Evolutionary conservation across 2,113 vertebrate species (phyloP), one percentile per base, ranked within the genome.

Genomic region (Elephas maximus): DNA sequence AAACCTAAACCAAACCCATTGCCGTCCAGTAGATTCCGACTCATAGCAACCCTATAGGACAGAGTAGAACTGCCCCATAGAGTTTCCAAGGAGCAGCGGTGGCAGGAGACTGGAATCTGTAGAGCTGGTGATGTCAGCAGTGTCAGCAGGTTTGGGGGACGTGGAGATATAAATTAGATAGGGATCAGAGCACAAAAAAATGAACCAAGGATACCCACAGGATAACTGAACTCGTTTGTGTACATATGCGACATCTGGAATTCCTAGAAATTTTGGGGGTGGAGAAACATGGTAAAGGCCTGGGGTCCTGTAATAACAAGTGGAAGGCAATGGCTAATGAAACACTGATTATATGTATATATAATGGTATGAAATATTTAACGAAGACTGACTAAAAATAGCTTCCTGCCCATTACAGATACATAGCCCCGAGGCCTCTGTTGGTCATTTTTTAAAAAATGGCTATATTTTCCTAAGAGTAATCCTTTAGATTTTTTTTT

Each of bases 401-500:
- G 21, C 9, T 86, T 37, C 24, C 24, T 87, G 6, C 20, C 60
- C 67, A 17, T 62, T 91, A 51, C 71, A 76, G 21, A 45, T 71
- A n/a, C 7, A 44, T 6, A 53, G n/a, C 79, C 80, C n/a, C n/a
- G 20, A 85, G 67, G 5, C 41, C 45, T 86, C 78, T 88, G 44
- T 93, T 51, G 71, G 44, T 76, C 18, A 41, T 77, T 82, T 74
- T 63, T 37, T 82, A 79, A 87, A 71, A 60, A 14, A 45, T 6
- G 30, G 11, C 8, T 20, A 12, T 5, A 33, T 90, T 90, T 88
- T 82, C 12, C 28, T 51, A 67, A 33, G n/a, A 85, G 20, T 33
- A 85, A 45, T 67, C 15, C 53, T 69, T 97, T 76, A 88, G 37
- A 44, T 87, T 92, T 82, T 92, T 82, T 91, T 84, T 44, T 83